phyloP scores from a whole-genome alignment of 2,888 invertebrate species.

The Leucoptera coffeella region DNA sequence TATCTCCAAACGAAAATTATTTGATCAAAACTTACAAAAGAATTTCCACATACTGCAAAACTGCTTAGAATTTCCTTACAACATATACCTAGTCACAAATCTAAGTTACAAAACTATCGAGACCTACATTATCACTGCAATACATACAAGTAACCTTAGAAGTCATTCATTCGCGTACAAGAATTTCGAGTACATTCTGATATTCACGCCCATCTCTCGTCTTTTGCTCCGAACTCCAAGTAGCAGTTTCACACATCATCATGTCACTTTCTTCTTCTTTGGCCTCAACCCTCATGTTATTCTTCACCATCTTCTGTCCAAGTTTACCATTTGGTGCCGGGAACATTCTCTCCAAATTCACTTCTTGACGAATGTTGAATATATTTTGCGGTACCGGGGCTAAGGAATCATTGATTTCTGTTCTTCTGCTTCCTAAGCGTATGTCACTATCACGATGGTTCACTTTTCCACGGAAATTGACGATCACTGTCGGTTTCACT shows the following conservation, averaged over 20 bases:
- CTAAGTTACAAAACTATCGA: too few relatives aligned
- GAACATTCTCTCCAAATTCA: conserved; percentile 21
- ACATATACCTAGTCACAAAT: too few relatives aligned
- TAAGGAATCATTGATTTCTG: conserved; percentile 12
- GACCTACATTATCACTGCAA: too few relatives aligned
- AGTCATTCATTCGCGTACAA: too few relatives aligned
- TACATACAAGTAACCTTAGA: too few relatives aligned
- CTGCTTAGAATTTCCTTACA: too few relatives aligned
- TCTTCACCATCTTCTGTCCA: conserved; percentile 9
- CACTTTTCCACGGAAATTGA: conserved; percentile 34
- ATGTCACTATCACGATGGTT: conserved; percentile 32
- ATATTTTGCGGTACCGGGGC: conserved; percentile 20
- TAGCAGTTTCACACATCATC: conserved; percentile 27
- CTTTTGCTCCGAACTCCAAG: too few relatives aligned
- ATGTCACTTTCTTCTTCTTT: conserved; percentile 18
- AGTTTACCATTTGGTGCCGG: conserved; percentile 7
- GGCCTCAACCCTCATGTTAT: conserved; percentile 16
- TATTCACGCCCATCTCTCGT: too few relatives aligned
- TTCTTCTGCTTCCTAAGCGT: conserved; percentile 19
- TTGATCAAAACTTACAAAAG: too few relatives aligned
- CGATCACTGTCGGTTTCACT: conserved; percentile 40
- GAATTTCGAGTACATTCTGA: too few relatives aligned
- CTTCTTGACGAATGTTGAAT: conserved; percentile 42
- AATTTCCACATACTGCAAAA: too few relatives aligned
- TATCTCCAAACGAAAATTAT: too few relatives aligned